phyloP scores from a whole-genome alignment of 2,797 vertebrate genomes.

The Serranus cabrilla region DNA sequence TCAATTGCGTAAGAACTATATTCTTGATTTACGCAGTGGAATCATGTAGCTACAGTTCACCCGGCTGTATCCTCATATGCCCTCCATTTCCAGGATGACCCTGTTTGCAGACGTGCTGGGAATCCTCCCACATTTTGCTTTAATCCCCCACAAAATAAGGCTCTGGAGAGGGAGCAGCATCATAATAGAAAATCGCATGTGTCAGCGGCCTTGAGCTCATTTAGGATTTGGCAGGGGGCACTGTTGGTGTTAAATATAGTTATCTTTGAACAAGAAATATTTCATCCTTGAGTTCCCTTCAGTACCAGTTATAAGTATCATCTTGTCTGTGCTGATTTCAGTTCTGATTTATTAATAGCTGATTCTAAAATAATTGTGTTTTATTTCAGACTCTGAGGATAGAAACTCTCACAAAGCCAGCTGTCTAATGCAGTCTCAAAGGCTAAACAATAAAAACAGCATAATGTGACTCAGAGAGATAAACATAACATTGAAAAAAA shows the following conservation, averaged over 20 bases:
- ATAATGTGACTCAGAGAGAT: slow-evolving; percentile 31
- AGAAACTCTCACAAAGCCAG: neutral
- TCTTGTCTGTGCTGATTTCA: slow-evolving; percentile 16
- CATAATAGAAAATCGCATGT: slow-evolving; percentile 49
- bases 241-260: slow-evolving; percentile 35
- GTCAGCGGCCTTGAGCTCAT: slow-evolving; percentile 51
- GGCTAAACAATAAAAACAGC: slow-evolving; percentile 16
- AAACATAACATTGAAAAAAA: slow-evolving; percentile 35
- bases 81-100: slow-evolving; percentile 22
- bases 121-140: slow-evolving; percentile 34
- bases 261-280: slow-evolving; percentile 38
- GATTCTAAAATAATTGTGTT: slow-evolving; percentile 7
- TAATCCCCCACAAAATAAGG: slow-evolving; percentile 37
- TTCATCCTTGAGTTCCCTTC: slow-evolving; percentile 28
- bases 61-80: slow-evolving; percentile 36
- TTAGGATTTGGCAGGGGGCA: slow-evolving; percentile 52
- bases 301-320: neutral
- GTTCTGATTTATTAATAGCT: slow-evolving; percentile 15
- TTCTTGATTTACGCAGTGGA: neutral
- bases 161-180: slow-evolving; percentile 35
- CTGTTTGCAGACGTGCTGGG: slow-evolving; percentile 23
- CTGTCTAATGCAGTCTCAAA: slow-evolving; percentile 9
- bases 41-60: slow-evolving; percentile 3
- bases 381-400: slow-evolving; percentile 4
- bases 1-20: slow-evolving; percentile 4